Conservation (phyloP, 1,140 invertebrate genomes). For the Drosophila carrolli region DNA sequence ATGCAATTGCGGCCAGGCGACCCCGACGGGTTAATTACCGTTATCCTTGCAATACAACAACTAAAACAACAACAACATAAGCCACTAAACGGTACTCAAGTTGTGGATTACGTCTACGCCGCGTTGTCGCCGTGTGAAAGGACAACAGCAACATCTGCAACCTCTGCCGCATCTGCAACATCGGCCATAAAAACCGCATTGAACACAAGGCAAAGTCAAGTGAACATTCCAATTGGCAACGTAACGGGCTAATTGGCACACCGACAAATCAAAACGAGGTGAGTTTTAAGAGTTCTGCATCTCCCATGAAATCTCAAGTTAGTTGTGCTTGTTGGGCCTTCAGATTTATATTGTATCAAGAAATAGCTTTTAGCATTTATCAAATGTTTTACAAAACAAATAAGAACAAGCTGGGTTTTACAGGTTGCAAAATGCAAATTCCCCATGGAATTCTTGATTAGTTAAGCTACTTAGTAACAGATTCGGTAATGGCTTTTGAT, state of each 20-base stretch:
- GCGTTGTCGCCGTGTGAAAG: constrained; percentile 46
- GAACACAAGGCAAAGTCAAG: constrained; percentile 37
- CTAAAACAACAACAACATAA: constrained; percentile 16
- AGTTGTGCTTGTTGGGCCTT: too few species aligned
- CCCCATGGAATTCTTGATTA: too few species aligned
- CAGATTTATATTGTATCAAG: too few species aligned
- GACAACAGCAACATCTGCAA: constrained; percentile 35
- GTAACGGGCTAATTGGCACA: constrained; percentile 56
- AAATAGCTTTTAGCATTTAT: too few species aligned
- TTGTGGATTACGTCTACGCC: constrained; percentile 58
- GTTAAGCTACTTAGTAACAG: too few species aligned
- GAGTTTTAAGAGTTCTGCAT: constrained; percentile 33
- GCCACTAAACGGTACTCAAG: constrained; percentile 54
- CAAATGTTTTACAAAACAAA: too few species aligned
- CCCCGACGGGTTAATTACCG: constrained; percentile 75
- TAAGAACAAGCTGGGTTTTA: too few species aligned
- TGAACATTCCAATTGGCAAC: constrained; percentile 67
- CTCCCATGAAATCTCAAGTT: too few species aligned
- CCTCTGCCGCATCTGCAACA: constrained; percentile 8
- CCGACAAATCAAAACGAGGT: constrained; percentile 43
- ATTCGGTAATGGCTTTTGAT: too few species aligned
- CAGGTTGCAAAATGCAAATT: too few species aligned
- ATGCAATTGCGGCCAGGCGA: constrained; percentile 65
- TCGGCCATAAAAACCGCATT: constrained; percentile 20
- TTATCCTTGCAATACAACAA: constrained; percentile 66